Evolutionary conservation across 2,113 vertebrate genomes (phyloP).

Genomic region (Callospermophilus lateralis): DNA sequence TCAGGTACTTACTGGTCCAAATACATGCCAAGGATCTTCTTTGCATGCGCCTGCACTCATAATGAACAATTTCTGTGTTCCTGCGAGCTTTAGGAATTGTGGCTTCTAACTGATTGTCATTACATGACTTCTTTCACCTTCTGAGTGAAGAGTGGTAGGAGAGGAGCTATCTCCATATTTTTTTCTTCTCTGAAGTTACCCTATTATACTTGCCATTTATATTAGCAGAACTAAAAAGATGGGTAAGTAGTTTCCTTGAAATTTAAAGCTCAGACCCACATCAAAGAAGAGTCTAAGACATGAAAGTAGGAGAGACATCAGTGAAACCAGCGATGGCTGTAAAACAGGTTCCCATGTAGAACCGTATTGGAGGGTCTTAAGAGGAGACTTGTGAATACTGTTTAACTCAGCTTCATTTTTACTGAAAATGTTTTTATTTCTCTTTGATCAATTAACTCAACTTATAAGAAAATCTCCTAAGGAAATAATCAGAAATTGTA

Average conservation of each 20-base stretch:
- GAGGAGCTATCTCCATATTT: constrained; percentile 15
- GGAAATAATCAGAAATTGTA: not conserved
- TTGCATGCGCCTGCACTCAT: constrained; percentile 51
- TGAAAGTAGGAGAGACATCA: constrained; percentile 70
- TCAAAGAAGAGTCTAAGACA: constrained; percentile 62
- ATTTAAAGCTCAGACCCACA: constrained; percentile 46
- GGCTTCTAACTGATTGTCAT: constrained; percentile 76
- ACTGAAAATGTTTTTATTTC: not conserved
- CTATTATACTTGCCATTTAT: constrained; percentile 72
- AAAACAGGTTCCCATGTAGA: constrained; percentile 35
- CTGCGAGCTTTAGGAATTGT: not conserved
- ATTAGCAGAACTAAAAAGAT: constrained; percentile 76
- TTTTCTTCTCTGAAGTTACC: constrained; percentile 78
- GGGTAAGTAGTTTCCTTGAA: constrained; percentile 12
- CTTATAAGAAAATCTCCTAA: not conserved
- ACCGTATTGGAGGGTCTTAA: not conserved
- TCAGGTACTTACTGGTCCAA: constrained; percentile 61
- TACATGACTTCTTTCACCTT: constrained; percentile 68
- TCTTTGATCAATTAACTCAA: constrained; percentile 35
- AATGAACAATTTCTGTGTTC: constrained; percentile 77
- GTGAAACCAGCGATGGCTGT: not conserved
- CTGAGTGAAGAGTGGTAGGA: constrained; percentile 37
- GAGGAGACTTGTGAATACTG: not conserved
- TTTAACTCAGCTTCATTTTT: constrained; percentile 8
- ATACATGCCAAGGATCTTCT: constrained; percentile 60